These are phyloP conservation scores for Saccostrea cuccullata DNA, from an alignment of 1,140 invertebrate genomes.

Conservation along the genomic window DNA sequence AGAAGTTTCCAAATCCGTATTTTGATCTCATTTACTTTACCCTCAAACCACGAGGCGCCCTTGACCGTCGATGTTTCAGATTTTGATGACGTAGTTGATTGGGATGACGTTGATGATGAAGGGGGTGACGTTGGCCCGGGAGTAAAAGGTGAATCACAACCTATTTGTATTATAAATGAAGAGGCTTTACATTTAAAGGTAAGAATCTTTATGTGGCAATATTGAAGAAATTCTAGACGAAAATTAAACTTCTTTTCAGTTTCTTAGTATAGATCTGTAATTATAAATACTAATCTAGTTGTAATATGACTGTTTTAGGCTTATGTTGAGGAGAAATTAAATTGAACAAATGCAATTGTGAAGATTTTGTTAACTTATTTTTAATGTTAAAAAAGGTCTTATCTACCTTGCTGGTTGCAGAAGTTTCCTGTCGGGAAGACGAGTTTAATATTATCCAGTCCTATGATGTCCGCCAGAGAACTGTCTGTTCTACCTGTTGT, in stretches of 20 bases:
- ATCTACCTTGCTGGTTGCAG: background rate
- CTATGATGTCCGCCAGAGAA: background rate
- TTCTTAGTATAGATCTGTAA: too few species aligned
- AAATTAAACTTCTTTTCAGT: too few species aligned
- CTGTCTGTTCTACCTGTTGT: background rate
- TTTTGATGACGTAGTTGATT: background rate
- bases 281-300: too few species aligned
- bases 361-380: too few species aligned
- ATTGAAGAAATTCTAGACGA: too few species aligned
- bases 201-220: too few species aligned
- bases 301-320: too few species aligned
- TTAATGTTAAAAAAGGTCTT: background rate
- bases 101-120: background rate
- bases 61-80: background rate
- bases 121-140: background rate
- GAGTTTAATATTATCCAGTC: constrained; percentile 7
- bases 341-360: too few species aligned
- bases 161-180: background rate
- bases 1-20: too few species aligned
- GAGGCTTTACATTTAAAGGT: too few species aligned
- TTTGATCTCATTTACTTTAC: background rate
- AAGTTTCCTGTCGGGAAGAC: background rate
- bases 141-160: background rate
- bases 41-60: background rate
- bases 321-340: too few species aligned